phyloP scores from a whole-genome alignment of 2,888 invertebrate genomes.

The Colostygia pectinataria region DNA sequence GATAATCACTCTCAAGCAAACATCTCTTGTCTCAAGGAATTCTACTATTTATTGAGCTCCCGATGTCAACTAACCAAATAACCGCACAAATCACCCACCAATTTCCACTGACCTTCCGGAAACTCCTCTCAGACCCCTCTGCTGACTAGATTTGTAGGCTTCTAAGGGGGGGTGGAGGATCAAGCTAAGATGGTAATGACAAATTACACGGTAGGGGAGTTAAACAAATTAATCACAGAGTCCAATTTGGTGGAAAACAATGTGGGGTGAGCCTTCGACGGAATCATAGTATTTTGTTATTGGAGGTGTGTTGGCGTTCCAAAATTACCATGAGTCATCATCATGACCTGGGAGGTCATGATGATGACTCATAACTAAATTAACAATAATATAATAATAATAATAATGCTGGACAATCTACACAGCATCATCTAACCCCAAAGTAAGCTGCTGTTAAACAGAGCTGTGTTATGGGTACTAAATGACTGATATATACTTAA shows the following conservation, averaged over 20 bases:
- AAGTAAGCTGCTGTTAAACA: too few relatives aligned
- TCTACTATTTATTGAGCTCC: conserved; percentile 65
- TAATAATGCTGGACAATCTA: too few relatives aligned
- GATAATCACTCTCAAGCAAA: conserved; percentile 54
- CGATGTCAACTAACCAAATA: conserved; percentile 74
- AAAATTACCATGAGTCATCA: too few relatives aligned
- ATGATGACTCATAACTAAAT: too few relatives aligned
- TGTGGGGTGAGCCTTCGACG: conserved; percentile 54
- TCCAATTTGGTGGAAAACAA: conserved; percentile 80
- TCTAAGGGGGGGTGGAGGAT: conserved; percentile 35
- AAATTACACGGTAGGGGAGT: conserved; percentile 73
- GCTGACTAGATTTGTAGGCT: conserved; percentile 7
- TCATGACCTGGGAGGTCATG: too few relatives aligned
- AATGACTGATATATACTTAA: too few relatives aligned
- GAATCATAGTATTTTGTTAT: conserved; percentile 60
- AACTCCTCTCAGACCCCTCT: conserved; percentile 13
- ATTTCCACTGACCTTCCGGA: conserved; percentile 37
- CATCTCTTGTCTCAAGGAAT: conserved; percentile 50
- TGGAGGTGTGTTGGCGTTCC: conserved; percentile 30
- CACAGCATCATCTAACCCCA: too few relatives aligned
- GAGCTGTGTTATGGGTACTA: too few relatives aligned
- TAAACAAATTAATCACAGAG: conserved; percentile 76
- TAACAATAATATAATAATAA: too few relatives aligned
- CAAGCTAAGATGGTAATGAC: conserved; percentile 54
- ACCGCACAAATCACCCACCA: conserved; percentile 50